A percentile compares a stretch with the other conserved stretches of the same genome.
Conservation (phyloP, 2,888 invertebrate species). For the Bembecia ichneumoniformis region DNA sequence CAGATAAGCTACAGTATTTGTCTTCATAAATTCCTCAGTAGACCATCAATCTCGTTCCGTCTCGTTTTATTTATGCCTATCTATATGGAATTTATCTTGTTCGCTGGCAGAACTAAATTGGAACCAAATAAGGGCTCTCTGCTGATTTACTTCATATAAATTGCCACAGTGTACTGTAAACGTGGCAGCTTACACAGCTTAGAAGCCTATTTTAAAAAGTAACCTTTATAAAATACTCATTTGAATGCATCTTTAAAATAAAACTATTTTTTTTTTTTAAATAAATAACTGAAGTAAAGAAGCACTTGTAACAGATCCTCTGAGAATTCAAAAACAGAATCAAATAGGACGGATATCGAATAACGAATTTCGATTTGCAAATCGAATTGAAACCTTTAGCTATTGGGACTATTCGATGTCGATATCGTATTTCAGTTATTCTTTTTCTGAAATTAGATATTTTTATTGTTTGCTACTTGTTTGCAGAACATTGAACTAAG, state of each 20-base stretch:
- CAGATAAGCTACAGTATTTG: conserved; percentile 4
- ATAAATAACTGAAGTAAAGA: too few relatives aligned
- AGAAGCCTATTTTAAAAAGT: too few relatives aligned
- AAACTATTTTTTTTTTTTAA: too few relatives aligned
- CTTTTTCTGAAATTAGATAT: not conserved
- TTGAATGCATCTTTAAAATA: too few relatives aligned
- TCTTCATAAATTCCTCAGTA: conserved; percentile 13
- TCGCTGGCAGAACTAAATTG: not conserved
- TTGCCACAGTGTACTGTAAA: too few relatives aligned
- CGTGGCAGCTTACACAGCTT: too few relatives aligned
- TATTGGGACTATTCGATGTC: not conserved
- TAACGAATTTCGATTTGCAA: not conserved
- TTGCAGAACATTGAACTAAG: not conserved
- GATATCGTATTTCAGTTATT: not conserved
- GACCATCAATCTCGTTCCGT: conserved; percentile 7
- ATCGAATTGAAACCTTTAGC: not conserved
- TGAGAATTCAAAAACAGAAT: too few relatives aligned
- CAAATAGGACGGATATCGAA: not conserved
- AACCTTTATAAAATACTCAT: too few relatives aligned
- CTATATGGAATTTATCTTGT: not conserved
- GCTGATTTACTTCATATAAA: too few relatives aligned
- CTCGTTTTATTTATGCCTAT: conserved; percentile 9
- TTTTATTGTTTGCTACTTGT: not conserved
- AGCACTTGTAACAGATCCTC: too few relatives aligned
- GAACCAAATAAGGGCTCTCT: too few relatives aligned